A percentile compares a stretch with the other conserved stretches of the same genome.
phyloP scores from a whole-genome alignment of 2,113 vertebrate genomes.

The Felis chaus region DNA sequence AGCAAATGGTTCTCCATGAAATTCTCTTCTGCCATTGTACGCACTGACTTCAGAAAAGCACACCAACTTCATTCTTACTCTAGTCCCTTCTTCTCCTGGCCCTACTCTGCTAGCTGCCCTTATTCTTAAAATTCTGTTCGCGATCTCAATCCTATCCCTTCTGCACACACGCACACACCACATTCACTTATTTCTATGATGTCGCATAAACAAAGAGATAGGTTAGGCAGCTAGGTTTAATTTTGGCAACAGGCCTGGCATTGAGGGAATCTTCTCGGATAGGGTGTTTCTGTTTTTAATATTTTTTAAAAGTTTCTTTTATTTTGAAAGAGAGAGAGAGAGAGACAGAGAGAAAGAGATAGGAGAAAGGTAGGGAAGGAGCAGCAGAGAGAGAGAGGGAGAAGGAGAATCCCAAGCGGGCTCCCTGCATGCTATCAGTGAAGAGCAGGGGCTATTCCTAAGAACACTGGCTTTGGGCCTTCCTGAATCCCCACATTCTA shows the following conservation, averaged over 20 bases:
- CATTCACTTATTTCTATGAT: not conserved
- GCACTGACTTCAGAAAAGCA: not conserved
- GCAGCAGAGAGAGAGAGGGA: too few relatives aligned
- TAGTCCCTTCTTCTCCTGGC: not conserved
- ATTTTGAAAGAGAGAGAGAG: too few relatives aligned
- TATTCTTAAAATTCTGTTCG: not conserved
- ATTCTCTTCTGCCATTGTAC: not conserved
- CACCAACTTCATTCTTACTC: not conserved
- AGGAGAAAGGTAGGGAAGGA: too few relatives aligned
- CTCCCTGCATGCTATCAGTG: too few relatives aligned
- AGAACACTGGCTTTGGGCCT: not conserved
- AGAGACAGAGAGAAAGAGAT: too few relatives aligned
- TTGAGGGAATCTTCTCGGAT: not conserved
- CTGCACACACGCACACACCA: not conserved
- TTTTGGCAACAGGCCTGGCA: not conserved
- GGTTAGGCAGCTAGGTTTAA: not conserved
- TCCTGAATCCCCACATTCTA: not conserved
- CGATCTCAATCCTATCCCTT: not conserved
- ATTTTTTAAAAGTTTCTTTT: not conserved
- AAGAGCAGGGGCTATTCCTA: not conserved
- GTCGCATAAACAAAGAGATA: not conserved
- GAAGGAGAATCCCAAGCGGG: too few relatives aligned
- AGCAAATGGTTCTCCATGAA: not conserved
- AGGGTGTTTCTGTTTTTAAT: not conserved
- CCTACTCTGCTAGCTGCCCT: not conserved